Evolutionary conservation across 2,113 vertebrate genomes (phyloP).

Genomic region (Thunnus thynnus): DNA sequence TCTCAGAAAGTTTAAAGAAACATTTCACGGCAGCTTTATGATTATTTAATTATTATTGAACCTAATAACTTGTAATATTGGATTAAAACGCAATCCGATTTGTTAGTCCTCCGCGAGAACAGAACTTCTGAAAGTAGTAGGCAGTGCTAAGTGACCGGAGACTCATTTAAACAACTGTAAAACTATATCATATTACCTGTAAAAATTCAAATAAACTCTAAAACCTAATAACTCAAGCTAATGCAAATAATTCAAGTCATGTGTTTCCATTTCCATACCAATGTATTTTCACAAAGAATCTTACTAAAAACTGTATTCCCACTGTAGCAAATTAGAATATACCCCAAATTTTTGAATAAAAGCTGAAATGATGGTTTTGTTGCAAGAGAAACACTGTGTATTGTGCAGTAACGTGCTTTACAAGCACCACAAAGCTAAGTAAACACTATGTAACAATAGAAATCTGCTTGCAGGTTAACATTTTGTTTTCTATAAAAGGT

Average conservation of each 20-base stretch:
- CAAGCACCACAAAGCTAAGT: too few relatives aligned
- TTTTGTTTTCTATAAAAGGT: too few relatives aligned
- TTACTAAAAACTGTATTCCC: not conserved
- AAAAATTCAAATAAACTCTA: not conserved
- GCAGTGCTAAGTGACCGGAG: not conserved
- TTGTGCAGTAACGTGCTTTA: too few relatives aligned
- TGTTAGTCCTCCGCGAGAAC: not conserved
- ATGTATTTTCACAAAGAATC: not conserved
- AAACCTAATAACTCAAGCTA: not conserved
- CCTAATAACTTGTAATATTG: not conserved
- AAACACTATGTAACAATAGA: not conserved
- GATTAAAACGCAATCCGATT: not conserved
- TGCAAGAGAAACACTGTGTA: too few relatives aligned
- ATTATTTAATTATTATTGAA: conserved; percentile 3
- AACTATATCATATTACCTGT: not conserved
- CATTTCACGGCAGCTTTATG: not conserved
- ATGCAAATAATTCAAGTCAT: not conserved
- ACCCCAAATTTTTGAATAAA: too few relatives aligned
- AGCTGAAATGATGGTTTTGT: too few relatives aligned
- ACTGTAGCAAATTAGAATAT: not conserved
- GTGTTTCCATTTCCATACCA: not conserved
- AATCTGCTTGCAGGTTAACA: not conserved
- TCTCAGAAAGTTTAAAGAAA: conserved; percentile 30
- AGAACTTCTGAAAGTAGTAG: conserved; percentile 4
- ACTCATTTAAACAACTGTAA: not conserved